A percentile compares a stretch with the other conserved stretches of the same genome.
Evolutionary conservation across 2,113 vertebrate genomes (phyloP).

Genomic region (Pongo pygmaeus): DNA sequence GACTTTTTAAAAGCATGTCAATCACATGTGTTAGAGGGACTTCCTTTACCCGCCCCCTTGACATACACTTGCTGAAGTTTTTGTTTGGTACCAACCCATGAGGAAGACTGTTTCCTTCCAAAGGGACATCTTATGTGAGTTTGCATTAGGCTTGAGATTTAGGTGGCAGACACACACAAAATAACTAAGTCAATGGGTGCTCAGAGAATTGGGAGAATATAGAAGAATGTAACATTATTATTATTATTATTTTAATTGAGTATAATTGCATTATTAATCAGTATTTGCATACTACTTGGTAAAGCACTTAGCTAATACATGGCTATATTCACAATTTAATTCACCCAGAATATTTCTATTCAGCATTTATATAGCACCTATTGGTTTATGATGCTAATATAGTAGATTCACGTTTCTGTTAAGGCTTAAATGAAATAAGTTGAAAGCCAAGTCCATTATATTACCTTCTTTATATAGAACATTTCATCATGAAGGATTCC

Average conservation of each 20-base stretch:
- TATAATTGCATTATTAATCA: slow-evolving; percentile 72
- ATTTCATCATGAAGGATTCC: slow-evolving; percentile 74
- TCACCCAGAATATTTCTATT: slow-evolving; percentile 70
- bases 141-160: slow-evolving; percentile 43
- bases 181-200: slow-evolving; percentile 25
- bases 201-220: slow-evolving; percentile 45
- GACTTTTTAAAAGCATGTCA: neutral
- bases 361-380: slow-evolving; percentile 74
- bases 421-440: slow-evolving; percentile 74
- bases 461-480: slow-evolving; percentile 72
- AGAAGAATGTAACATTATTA: slow-evolving; percentile 54
- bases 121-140: slow-evolving; percentile 17
- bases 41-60: neutral
- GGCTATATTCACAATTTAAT: slow-evolving; percentile 66
- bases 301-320: slow-evolving; percentile 71
- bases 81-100: neutral
- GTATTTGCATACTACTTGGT: slow-evolving; percentile 65
- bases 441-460: slow-evolving; percentile 78
- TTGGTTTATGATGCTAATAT: slow-evolving; percentile 78
- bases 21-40: neutral
- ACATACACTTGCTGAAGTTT: neutral
- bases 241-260: slow-evolving; percentile 74
- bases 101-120: slow-evolving; percentile 20
- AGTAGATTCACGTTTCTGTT: slow-evolving; percentile 80
- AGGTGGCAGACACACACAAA: neutral